Conservation (phyloP, 2,888 invertebrate species). For the Nymphalis polychloros region DNA sequence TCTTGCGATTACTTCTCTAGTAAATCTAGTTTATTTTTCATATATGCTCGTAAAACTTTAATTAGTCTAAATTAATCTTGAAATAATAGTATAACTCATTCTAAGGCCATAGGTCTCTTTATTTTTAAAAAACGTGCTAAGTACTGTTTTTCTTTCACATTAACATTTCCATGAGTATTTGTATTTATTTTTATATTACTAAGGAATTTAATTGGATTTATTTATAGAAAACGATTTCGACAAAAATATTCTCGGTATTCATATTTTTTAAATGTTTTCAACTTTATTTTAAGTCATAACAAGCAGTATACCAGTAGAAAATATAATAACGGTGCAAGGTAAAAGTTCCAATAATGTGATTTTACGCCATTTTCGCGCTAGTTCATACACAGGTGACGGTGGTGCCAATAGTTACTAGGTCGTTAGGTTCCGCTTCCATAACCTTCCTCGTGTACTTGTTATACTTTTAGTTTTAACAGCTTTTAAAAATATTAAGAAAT, state of each 20-base stretch:
- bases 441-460: conserved; percentile 2
- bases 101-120: too few species aligned
- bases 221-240: neutral
- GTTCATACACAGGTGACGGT: conserved; percentile 44
- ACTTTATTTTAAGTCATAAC: conserved; percentile 21
- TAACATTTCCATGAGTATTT: too few species aligned
- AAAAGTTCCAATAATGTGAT: conserved; percentile 50
- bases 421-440: conserved; percentile 41
- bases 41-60: too few species aligned
- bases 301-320: conserved; percentile 18
- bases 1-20: too few species aligned
- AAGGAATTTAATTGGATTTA: neutral
- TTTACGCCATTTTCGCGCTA: conserved; percentile 45
- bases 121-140: too few species aligned
- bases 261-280: conserved; percentile 17
- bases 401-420: conserved; percentile 47
- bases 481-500: neutral
- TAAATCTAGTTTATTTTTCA: too few species aligned
- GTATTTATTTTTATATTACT: too few species aligned
- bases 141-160: too few species aligned
- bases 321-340: conserved; percentile 32
- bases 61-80: too few species aligned
- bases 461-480: neutral
- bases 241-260: neutral
- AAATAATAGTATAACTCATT: too few species aligned